Base-by-base conservation (phyloP, 2,797 vertebrate genomes). In the Helarctos malayanus region DNA sequence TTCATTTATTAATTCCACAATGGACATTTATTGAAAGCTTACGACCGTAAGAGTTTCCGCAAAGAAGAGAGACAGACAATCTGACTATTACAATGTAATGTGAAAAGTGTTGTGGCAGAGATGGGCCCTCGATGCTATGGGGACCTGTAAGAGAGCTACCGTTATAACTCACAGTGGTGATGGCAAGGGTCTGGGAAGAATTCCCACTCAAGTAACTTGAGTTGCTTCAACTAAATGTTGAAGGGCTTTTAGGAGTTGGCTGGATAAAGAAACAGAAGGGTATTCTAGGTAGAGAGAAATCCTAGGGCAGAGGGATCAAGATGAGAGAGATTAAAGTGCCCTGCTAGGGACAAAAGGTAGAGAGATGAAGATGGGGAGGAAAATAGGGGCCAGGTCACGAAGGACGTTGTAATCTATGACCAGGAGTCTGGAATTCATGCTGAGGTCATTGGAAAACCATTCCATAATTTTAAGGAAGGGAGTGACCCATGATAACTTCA, bases 211-310 rank as follows among this genome's bases (percentile, higher is more conserved):
- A 14, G 49, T 23, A 68, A 91, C 47, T 91, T 63, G 61, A 94
- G 14, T 56, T 59, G 68, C 9, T 32, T 54, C 56, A 65, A 75
- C 29, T 69, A 87, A 82, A 69, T 82, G 49, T 88, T 52, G 65
- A 71, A 61, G 78, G 21, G 71, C 29, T 87, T 93, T 78, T 71
- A 73, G 83, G 76, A 73, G 69, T 35, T 88, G 91, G 35, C 71
- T 14, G 35, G 75, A 13, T 71, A 65, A 73, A 94, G 38, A 87
- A 71, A 59, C 8, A 49, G 56, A 65, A 84, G n/a, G 10, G 14
- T 69, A 63, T 79, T 54, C 32, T 73, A 38, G 57, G 18, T 38
- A 71, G 63, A 68, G 41, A 91, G 59, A 82, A 13, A 7, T 88
- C 45, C 61, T 35, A 7, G 56, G 7, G 18, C 29, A 79, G 13